phyloP scores from a whole-genome alignment of 2,888 invertebrate species.

The Diarsia mendica region DNA sequence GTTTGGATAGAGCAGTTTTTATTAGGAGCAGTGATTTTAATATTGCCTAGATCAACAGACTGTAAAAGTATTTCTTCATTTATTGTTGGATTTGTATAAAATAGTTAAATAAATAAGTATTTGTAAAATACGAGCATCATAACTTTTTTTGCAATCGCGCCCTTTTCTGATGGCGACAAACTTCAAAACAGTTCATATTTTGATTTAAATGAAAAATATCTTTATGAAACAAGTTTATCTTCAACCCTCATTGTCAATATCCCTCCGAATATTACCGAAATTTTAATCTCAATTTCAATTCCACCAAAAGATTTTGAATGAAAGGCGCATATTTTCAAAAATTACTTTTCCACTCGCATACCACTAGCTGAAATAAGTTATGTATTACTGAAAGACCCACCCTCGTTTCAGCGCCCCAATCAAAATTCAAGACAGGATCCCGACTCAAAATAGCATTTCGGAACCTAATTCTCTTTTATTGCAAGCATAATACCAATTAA shows the following conservation, averaged over 20 bases:
- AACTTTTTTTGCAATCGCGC: not conserved
- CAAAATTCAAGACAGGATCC: constrained; percentile 77
- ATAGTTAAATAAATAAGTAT: too few species aligned
- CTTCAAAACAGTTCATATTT: not conserved
- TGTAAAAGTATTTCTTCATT: not conserved
- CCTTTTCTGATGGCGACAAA: not conserved
- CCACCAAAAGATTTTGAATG: constrained; percentile 4
- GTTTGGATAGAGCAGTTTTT: not conserved
- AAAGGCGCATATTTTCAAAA: constrained; percentile 42
- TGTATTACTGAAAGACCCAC: constrained; percentile 28
- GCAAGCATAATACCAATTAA: constrained; percentile 73
- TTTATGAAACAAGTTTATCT: not conserved
- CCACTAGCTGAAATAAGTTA: constrained; percentile 42
- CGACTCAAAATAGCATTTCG: constrained; percentile 73
- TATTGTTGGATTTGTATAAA: not conserved
- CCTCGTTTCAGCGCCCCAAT: constrained; percentile 58
- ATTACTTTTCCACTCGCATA: constrained; percentile 30
- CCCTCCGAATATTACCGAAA: not conserved
- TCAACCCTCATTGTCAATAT: not conserved
- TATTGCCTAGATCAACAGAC: not conserved
- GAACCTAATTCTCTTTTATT: constrained; percentile 75
- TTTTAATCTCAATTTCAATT: constrained; percentile 6
- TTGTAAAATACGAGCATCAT: too few species aligned
- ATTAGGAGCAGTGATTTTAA: too few species aligned
- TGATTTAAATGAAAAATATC: too few species aligned